Evolutionary conservation across 1,140 invertebrate genomes (phyloP).

Genomic region (Pissodes strobi): DNA sequence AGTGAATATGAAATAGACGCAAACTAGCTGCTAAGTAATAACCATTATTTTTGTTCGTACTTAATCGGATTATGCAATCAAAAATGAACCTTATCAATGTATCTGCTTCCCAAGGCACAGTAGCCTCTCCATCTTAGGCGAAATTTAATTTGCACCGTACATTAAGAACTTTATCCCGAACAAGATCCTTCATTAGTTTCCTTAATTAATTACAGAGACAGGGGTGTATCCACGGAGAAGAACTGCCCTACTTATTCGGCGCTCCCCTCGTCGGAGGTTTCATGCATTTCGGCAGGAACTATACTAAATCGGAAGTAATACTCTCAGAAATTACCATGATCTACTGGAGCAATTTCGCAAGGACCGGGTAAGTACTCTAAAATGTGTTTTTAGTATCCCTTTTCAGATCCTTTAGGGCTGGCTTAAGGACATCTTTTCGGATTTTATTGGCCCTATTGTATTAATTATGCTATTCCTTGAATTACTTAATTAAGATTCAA

Average conservation of each 20-base stretch:
- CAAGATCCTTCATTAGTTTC: conserved; percentile 34
- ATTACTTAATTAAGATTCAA: too few relatives aligned
- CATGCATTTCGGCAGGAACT: conserved; percentile 84
- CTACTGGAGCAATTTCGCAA: conserved; percentile 96
- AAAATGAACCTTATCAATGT: conserved; percentile 19
- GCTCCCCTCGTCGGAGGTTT: conserved; percentile 79
- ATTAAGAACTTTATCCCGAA: conserved; percentile 30
- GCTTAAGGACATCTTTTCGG: neutral
- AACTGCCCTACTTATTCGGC: conserved; percentile 88
- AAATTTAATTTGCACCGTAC: conserved; percentile 24
- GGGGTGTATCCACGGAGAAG: conserved; percentile 91
- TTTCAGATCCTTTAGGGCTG: neutral
- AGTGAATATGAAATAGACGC: too few relatives aligned
- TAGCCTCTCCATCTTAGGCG: conserved; percentile 2
- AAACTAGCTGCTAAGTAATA: too few relatives aligned
- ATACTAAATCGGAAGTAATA: conserved; percentile 85
- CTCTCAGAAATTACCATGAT: conserved; percentile 92
- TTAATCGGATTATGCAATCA: too few relatives aligned
- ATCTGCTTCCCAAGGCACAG: neutral
- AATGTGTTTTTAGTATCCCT: conserved; percentile 15
- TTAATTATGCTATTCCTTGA: too few relatives aligned
- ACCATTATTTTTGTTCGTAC: too few relatives aligned
- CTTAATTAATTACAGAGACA: conserved; percentile 65
- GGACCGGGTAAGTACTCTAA: conserved; percentile 82
- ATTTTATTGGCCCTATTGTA: neutral